Percentiles rank a stretch among this genome's conserved stretches.
phyloP scores from a whole-genome alignment of 2,888 invertebrate genomes.

The Tanaodytes sp. region DNA sequence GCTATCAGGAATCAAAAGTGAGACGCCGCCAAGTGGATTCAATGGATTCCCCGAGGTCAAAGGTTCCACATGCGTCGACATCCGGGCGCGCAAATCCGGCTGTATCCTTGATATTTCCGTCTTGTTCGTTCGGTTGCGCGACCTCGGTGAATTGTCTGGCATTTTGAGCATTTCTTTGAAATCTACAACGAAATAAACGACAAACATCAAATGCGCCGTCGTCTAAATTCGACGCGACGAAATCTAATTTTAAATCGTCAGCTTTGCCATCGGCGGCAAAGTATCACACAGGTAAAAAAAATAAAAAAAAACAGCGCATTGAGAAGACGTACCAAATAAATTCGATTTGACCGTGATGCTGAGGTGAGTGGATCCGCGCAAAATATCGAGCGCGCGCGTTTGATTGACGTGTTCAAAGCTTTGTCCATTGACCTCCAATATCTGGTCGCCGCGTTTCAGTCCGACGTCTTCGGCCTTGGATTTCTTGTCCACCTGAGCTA shows the following conservation, averaged over 20 bases:
- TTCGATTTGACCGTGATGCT: conserved; percentile 98
- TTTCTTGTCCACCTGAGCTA: conserved; percentile 92
- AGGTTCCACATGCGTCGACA: conserved; percentile 84
- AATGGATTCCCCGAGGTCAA: conserved; percentile 66
- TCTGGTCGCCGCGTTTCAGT: conserved; percentile 96
- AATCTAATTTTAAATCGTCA: conserved; percentile 4
- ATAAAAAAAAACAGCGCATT: neutral
- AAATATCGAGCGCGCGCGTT: conserved; percentile 91
- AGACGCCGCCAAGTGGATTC: conserved; percentile 67
- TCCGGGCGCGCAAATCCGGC: conserved; percentile 81
- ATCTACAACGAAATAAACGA: conserved; percentile 68
- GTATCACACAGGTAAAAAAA: neutral
- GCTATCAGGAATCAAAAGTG: conserved; percentile 65
- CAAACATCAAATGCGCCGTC: conserved; percentile 6
- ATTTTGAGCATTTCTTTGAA: conserved; percentile 82
- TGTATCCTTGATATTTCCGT: conserved; percentile 74
- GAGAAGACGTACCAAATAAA: conserved; percentile 83
- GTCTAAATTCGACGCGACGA: no score
- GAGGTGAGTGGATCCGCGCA: conserved; percentile 94
- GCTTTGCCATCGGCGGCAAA: neutral
- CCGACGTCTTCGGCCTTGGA: conserved; percentile 97
- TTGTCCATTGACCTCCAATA: conserved; percentile 97
- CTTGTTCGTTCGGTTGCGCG: conserved; percentile 76
- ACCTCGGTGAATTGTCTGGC: conserved; percentile 87
- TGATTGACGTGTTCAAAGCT: conserved; percentile 95